Conservation (phyloP, 2,888 invertebrate genomes). For the Capitulum mitella region DNA sequence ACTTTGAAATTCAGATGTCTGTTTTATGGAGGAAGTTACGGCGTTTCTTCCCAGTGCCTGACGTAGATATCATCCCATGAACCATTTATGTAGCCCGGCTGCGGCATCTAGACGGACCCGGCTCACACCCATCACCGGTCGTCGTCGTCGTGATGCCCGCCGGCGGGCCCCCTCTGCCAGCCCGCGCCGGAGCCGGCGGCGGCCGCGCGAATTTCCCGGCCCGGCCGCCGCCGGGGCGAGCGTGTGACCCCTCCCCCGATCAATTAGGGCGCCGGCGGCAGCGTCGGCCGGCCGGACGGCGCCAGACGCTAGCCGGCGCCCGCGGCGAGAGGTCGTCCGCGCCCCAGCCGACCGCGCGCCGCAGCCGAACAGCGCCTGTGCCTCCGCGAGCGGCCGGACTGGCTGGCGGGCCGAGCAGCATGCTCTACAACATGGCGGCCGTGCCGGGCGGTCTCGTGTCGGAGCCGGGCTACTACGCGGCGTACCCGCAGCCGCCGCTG, state of each 20-base stretch:
- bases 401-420: not conserved
- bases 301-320: not conserved
- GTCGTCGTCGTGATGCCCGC: too few species aligned
- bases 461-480: not conserved
- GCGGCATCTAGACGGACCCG: too few species aligned
- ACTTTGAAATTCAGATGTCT: too few species aligned
- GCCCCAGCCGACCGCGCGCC: not conserved
- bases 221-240: not conserved
- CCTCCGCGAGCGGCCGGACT: not conserved
- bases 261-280: not conserved
- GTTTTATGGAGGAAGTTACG: too few species aligned
- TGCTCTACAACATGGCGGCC: slow-evolving; percentile 8
- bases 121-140: too few species aligned
- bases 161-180: too few species aligned
- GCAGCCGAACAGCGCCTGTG: not conserved
- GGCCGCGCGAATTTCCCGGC: not conserved
- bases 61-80: too few species aligned
- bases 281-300: not conserved
- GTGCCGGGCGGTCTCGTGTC: slow-evolving; percentile 13
- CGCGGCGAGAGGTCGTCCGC: not conserved
- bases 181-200: not conserved
- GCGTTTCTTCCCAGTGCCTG: too few species aligned
- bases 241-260: slow-evolving; percentile 5
- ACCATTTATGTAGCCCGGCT: too few species aligned
- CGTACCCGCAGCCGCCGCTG: slow-evolving; percentile 24